Evolutionary conservation across 1,140 invertebrate species (phyloP).

Genomic region (Trissolcus basalis): DNA sequence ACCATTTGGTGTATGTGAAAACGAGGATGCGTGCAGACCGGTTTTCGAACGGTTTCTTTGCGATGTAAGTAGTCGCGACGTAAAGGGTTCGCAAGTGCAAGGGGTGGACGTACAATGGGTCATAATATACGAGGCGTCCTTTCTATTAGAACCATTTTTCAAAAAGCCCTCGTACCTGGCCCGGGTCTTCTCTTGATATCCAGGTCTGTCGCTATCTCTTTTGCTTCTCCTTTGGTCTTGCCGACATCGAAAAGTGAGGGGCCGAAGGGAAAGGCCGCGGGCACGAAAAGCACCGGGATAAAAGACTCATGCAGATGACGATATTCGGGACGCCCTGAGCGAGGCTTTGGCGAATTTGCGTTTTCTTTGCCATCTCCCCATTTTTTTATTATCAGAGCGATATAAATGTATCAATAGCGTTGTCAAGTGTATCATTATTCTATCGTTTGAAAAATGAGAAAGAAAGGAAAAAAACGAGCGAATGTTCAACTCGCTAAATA

Average conservation of each 20-base stretch:
- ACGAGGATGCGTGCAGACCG: slow-evolving; percentile 37
- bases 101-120: slow-evolving; percentile 52
- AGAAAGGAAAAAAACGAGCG: background rate
- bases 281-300: slow-evolving; percentile 54
- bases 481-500: background rate
- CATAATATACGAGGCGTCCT: slow-evolving; percentile 63
- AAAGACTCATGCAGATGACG: slow-evolving; percentile 52
- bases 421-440: slow-evolving; percentile 47
- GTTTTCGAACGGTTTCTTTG: slow-evolving; percentile 26
- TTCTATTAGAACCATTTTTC: slow-evolving; percentile 61
- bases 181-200: slow-evolving; percentile 54
- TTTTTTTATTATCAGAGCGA: slow-evolving; percentile 43
- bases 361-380: slow-evolving; percentile 13
- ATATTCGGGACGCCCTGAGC: slow-evolving; percentile 53
- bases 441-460: slow-evolving; percentile 33
- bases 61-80: slow-evolving; percentile 30
- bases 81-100: slow-evolving; percentile 26
- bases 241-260: slow-evolving; percentile 53
- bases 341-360: slow-evolving; percentile 52
- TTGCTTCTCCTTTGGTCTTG: slow-evolving; percentile 45
- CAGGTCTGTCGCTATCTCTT: slow-evolving; percentile 52
- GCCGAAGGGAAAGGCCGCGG: slow-evolving; percentile 8
- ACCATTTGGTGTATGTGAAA: background rate
- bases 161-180: slow-evolving; percentile 56
- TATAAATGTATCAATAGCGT: slow-evolving; percentile 54